These are phyloP conservation scores for Tupaia tana DNA, from an alignment of 2,113 vertebrate species.

Conservation along the genomic window DNA sequence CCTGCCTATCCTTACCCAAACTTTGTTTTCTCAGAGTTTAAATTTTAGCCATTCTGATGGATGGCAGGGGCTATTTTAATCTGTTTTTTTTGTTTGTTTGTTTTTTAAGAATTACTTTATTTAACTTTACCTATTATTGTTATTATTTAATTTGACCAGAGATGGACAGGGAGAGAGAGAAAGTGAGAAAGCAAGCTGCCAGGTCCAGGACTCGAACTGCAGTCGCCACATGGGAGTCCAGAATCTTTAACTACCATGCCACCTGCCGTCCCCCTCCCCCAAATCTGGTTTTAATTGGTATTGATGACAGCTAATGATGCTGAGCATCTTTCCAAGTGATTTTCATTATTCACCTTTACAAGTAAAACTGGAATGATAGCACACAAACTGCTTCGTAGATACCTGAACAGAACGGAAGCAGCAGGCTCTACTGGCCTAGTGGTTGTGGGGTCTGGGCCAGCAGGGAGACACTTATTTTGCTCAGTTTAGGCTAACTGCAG, in stretches of 20 bases:
- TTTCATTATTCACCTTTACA: background rate
- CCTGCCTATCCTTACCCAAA: background rate
- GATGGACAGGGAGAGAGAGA: too few relatives aligned
- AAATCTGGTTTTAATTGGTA: slow-evolving; percentile 1
- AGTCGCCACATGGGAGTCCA: too few relatives aligned
- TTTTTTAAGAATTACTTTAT: too few relatives aligned
- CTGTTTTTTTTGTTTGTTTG: too few relatives aligned
- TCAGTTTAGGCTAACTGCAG: background rate
- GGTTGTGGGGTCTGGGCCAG: background rate
- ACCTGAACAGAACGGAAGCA: background rate
- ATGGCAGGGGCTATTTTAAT: background rate
- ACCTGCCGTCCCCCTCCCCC: too few relatives aligned
- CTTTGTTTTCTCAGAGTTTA: background rate
- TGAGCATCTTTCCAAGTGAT: background rate
- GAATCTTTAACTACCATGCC: too few relatives aligned
- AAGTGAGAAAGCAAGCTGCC: too few relatives aligned
- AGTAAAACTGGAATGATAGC: background rate
- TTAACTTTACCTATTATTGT: too few relatives aligned
- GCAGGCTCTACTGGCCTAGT: background rate
- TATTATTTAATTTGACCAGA: too few relatives aligned
- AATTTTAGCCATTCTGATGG: background rate
- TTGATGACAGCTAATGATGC: background rate
- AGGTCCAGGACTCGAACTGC: too few relatives aligned
- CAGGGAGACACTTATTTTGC: background rate
- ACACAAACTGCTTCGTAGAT: background rate